Evolutionary conservation across 2,113 vertebrate species (phyloP).

Genomic region (Gymnobelideus leadbeateri): DNA sequence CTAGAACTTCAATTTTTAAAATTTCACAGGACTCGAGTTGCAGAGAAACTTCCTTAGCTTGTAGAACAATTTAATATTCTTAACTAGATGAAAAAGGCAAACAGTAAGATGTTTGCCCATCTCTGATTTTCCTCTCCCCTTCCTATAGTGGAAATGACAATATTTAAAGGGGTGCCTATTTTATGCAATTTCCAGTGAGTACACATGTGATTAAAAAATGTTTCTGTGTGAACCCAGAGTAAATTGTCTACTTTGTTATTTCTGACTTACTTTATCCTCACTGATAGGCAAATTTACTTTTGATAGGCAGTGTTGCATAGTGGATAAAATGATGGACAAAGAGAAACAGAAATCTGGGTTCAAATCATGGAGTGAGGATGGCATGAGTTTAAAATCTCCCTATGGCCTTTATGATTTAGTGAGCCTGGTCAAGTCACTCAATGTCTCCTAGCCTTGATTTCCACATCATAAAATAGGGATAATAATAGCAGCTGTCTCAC

Average conservation of each 20-base stretch:
- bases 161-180: background rate
- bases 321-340: background rate
- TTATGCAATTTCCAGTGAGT: background rate
- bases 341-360: background rate
- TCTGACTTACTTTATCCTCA: background rate
- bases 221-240: background rate
- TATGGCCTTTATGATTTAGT: background rate
- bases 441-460: background rate
- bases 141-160: background rate
- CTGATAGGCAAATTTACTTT: background rate
- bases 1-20: background rate
- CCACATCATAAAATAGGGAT: background rate
- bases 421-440: background rate
- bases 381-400: background rate
- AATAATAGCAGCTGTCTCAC: background rate
- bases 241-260: background rate
- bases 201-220: background rate
- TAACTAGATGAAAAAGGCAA: background rate
- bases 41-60: background rate
- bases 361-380: background rate
- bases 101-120: background rate
- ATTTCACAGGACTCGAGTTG: background rate
- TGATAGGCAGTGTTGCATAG: background rate
- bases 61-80: background rate
- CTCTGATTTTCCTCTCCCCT: background rate